Evolutionary conservation across 2,113 vertebrate species (phyloP), one percentile per base, ranked within the genome.

Genomic region (Beaufortia kweichowensis): DNA sequence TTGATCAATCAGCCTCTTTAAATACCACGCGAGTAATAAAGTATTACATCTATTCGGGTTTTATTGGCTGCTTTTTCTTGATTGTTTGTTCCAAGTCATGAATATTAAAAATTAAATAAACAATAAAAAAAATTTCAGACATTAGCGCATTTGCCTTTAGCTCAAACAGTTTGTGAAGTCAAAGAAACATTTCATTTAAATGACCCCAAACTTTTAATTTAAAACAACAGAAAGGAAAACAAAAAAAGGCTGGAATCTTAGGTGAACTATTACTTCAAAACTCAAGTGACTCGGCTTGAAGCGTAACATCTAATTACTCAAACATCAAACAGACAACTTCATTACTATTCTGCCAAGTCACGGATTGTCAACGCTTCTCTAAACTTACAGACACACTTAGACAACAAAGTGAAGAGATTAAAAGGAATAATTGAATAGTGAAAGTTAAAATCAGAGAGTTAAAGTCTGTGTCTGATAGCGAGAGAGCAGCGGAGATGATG

Each of bases 381-480:
- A 10, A 35, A 55, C 39, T 46, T 70, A 59, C 9, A 64, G 75
- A 41, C 6, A 41, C 17, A 29, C n/a, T 72, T 77, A 31, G 12
- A 64, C 48, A 23, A 46, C 8, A 35, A 29, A 76, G 79, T 71
- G 33, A 33, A 77, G 26, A 39, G 68, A 81, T 77, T 77, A 57
- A 28, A 81, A 55, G 39, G 61, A 77, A 77, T 81, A 81, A 77
- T 41, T 53, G 31, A 73, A 72, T 15, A 77, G 60, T 3, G 23
- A 41, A 48, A n/a, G 1, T 43, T 14, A 12, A 24, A 61, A n/a
- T 39, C 35, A 57, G 35, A 67, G 21, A 41, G 28, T 55, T 2
- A 26, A 12, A 55, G 61, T 76, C 46, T 76, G 56, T 26, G 65
- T 70, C 39, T 57, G 19, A 61, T 57, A 50, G 35, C 0, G 35